Percentiles rank a stretch among this genome's conserved stretches.
phyloP scores from a whole-genome alignment of 2,113 vertebrate species.

The Malurus elegans region DNA sequence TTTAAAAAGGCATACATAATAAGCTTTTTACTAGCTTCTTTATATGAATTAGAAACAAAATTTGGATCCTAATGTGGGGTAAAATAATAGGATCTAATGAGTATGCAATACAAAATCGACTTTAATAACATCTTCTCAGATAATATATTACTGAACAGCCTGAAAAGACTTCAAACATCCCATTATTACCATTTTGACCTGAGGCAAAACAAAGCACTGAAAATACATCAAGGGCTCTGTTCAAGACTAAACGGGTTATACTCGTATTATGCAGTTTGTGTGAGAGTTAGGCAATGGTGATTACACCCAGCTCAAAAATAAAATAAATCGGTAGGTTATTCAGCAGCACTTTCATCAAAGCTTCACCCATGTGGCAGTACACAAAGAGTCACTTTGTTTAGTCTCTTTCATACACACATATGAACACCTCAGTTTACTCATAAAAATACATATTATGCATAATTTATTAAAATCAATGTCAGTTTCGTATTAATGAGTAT shows the following conservation, averaged over 20 bases:
- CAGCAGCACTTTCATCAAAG: neutral
- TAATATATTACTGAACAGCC: slow-evolving; percentile 42
- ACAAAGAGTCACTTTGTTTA: neutral
- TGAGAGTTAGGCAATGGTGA: slow-evolving; percentile 4
- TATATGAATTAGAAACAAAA: neutral
- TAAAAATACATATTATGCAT: neutral
- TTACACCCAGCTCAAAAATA: neutral
- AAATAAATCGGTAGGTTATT: neutral
- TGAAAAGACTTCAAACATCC: slow-evolving; percentile 56
- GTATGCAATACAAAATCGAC: slow-evolving; percentile 1
- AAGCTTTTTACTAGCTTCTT: neutral
- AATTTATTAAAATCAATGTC: neutral
- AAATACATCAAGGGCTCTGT: slow-evolving; percentile 47
- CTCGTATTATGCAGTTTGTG: slow-evolving; percentile 28
- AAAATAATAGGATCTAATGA: slow-evolving; percentile 29
- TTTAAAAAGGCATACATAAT: neutral
- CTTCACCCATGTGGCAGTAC: neutral
- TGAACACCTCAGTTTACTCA: neutral
- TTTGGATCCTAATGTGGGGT: neutral
- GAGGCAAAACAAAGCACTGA: slow-evolving; percentile 52
- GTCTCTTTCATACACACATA: neutral
- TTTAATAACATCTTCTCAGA: slow-evolving; percentile 46
- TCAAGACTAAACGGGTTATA: slow-evolving; percentile 55
- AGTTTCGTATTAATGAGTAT: neutral
- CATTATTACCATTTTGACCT: slow-evolving; percentile 53